A percentile compares a stretch with the other conserved stretches of the same genome.
These are phyloP conservation scores for Lochmaea crataegi DNA, from an alignment of 2,888 invertebrate genomes.

Conservation along the genomic window DNA sequence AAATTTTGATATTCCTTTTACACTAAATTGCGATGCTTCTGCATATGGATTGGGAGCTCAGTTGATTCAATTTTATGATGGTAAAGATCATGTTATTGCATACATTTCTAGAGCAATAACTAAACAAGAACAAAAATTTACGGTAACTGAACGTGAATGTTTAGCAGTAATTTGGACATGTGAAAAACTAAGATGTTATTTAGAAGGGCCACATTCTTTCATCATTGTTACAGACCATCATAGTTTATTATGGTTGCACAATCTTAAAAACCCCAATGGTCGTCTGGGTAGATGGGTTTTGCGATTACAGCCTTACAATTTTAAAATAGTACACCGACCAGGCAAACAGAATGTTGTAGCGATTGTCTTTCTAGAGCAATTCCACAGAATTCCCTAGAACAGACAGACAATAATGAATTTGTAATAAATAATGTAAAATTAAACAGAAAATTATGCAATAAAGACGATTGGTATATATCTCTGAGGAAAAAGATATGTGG, in stretches of 20 bases:
- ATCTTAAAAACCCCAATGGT: slow-evolving; percentile 25
- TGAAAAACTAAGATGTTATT: slow-evolving; percentile 30
- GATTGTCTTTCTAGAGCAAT: slow-evolving; percentile 7
- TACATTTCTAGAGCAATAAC: slow-evolving; percentile 16
- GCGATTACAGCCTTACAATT: slow-evolving; percentile 20
- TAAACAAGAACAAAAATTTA: slow-evolving; percentile 30
- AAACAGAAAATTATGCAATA: slow-evolving; percentile 2
- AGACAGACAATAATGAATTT: background rate
- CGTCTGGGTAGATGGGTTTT: slow-evolving; percentile 26
- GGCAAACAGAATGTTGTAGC: slow-evolving; percentile 2
- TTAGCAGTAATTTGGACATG: slow-evolving; percentile 40
- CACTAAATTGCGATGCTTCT: slow-evolving; percentile 31
- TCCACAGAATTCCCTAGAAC: background rate
- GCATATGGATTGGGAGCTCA: slow-evolving; percentile 34
- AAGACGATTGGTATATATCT: background rate
- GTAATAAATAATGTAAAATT: background rate
- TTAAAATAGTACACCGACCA: slow-evolving; percentile 11
- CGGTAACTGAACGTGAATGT: slow-evolving; percentile 36
- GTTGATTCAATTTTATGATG: slow-evolving; percentile 31
- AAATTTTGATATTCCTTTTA: slow-evolving; percentile 30
- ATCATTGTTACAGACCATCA: slow-evolving; percentile 39
- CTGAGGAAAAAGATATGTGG: background rate
- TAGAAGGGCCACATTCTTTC: slow-evolving; percentile 39
- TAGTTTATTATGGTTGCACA: slow-evolving; percentile 12
- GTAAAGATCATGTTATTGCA: slow-evolving; percentile 27